A percentile compares a stretch with the other conserved stretches of the same genome.
Evolutionary conservation across 2,113 vertebrate genomes (phyloP).

Genomic region (Otis tarda): DNA sequence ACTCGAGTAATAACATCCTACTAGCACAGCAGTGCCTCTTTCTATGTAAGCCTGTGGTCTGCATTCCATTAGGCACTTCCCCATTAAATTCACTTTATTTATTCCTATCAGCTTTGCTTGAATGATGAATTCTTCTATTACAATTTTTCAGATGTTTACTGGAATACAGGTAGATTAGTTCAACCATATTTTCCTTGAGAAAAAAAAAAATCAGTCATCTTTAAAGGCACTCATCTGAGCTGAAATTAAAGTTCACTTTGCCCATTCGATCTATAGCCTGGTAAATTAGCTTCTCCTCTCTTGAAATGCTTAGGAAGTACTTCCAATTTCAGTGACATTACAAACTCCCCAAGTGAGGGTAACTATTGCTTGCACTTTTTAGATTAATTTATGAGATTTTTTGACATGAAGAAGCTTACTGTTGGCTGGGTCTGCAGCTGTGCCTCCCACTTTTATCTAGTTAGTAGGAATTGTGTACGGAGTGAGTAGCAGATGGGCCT

Average conservation of each 20-base stretch:
- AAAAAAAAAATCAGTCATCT: not conserved
- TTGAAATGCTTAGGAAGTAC: not conserved
- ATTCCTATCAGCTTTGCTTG: not conserved
- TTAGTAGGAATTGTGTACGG: not conserved
- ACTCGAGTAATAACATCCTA: not conserved
- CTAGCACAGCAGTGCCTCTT: not conserved
- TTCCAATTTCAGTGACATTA: not conserved
- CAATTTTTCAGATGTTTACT: not conserved
- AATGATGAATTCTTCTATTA: not conserved
- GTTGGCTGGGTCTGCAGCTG: not conserved
- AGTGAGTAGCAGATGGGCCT: not conserved
- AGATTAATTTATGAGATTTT: not conserved
- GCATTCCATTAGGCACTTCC: not conserved
- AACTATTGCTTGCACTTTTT: not conserved
- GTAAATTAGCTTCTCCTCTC: slow-evolving; percentile 37
- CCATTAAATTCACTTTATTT: not conserved
- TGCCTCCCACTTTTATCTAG: not conserved
- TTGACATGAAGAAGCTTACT: not conserved
- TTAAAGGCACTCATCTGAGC: not conserved
- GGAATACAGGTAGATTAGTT: slow-evolving; percentile 11
- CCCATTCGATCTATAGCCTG: not conserved
- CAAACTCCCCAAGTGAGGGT: not conserved
- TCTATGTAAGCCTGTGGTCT: not conserved
- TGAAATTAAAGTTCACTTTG: slow-evolving; percentile 32
- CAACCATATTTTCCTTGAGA: not conserved